phyloP scores from a whole-genome alignment of 2,113 vertebrate species.

The Campylomormyrus tamandua region DNA sequence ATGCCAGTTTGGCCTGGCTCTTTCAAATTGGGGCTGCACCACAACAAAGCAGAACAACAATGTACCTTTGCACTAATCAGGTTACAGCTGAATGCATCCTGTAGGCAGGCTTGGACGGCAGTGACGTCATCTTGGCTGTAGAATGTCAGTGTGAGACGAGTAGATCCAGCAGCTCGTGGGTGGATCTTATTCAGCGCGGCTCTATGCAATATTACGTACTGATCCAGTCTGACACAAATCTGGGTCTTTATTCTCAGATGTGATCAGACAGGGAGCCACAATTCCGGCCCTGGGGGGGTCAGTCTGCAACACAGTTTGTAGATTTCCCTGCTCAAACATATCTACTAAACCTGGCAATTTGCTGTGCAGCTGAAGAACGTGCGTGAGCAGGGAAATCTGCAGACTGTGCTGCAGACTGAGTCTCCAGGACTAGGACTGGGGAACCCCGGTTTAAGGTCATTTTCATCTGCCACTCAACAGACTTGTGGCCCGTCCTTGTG shows the following conservation, averaged over 20 bases:
- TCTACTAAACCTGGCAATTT: not conserved
- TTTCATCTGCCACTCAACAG: not conserved
- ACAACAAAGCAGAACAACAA: not conserved
- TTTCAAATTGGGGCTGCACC: not conserved
- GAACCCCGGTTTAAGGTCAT: not conserved
- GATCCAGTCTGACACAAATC: not conserved
- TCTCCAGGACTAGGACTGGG: not conserved
- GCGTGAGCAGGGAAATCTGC: not conserved
- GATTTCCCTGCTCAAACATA: not conserved
- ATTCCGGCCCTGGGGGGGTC: not conserved
- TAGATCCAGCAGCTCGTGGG: not conserved
- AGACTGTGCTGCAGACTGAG: not conserved
- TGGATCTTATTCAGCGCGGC: not conserved
- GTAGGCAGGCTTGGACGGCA: not conserved
- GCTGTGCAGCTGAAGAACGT: not conserved
- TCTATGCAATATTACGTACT: not conserved
- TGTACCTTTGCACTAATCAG: constrained; percentile 13
- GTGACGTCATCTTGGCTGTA: not conserved
- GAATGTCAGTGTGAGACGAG: not conserved
- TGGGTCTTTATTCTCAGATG: not conserved
- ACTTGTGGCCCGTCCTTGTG: not conserved
- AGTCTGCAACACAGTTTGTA: not conserved
- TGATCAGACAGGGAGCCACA: not conserved
- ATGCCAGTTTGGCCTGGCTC: not conserved
- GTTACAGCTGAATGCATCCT: not conserved